Percentiles rank a stretch among this genome's conserved stretches.
Conservation (phyloP, 2,113 vertebrate genomes). For the Terrapene triunguis region DNA sequence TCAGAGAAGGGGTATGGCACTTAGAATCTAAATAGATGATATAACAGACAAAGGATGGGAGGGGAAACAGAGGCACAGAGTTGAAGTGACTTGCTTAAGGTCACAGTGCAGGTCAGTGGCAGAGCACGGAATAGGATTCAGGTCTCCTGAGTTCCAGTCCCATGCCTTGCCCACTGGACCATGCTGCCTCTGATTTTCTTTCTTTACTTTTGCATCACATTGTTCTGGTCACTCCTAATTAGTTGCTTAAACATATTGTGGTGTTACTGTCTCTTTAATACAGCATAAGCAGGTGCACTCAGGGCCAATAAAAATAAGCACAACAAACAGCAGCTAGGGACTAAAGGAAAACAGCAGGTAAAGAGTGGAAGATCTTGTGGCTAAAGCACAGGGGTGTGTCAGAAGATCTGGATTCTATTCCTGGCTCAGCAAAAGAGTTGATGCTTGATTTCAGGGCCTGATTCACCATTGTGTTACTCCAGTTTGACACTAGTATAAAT, state of each 20-base stretch:
- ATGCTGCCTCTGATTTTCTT: not conserved
- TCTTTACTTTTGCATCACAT: not conserved
- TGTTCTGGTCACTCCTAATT: not conserved
- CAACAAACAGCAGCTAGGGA: slow-evolving; percentile 50
- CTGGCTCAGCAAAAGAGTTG: not conserved
- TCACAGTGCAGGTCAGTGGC: not conserved
- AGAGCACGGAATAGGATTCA: no score
- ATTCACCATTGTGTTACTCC: slow-evolving; percentile 31
- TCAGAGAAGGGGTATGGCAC: not conserved
- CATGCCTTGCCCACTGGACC: not conserved
- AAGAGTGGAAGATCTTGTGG: not conserved
- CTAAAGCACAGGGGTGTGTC: slow-evolving; percentile 36
- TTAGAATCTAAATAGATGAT: not conserved
- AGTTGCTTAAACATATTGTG: not conserved
- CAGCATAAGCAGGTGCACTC: not conserved
- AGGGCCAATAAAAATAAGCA: slow-evolving; percentile 44
- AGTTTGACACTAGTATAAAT: not conserved
- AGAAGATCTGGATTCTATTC: slow-evolving; percentile 52
- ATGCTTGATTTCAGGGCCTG: not conserved
- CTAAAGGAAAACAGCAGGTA: slow-evolving; percentile 70
- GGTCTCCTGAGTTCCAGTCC: not conserved
- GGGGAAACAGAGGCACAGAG: not conserved
- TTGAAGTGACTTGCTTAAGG: accelerated
- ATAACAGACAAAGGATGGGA: not conserved
- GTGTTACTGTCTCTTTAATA: slow-evolving; percentile 44